Percentiles rank a stretch among this genome's conserved stretches.
These are phyloP conservation scores for Strix occidentalis DNA, from an alignment of 2,797 vertebrate species.

Conservation along the genomic window DNA sequence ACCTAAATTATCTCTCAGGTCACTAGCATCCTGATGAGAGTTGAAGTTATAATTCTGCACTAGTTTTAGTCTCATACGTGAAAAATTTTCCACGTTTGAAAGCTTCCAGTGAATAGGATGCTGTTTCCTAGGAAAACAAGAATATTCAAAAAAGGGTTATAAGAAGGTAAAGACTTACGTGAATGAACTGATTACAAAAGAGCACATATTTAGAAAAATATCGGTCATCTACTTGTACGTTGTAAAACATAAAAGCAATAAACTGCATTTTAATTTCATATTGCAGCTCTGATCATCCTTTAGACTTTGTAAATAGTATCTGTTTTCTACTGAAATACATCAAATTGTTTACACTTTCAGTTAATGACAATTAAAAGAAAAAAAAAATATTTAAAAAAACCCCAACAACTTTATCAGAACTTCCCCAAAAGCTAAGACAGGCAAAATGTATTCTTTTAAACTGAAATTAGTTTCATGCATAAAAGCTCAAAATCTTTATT, in stretches of 20 bases:
- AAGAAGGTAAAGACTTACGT: not conserved
- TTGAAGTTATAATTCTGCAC: conserved; percentile 91
- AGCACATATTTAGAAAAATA: not conserved
- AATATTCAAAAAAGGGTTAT: not conserved
- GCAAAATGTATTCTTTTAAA: not conserved
- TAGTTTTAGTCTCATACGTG: conserved; percentile 94
- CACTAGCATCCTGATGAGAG: conserved; percentile 90
- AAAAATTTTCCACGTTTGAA: conserved; percentile 95
- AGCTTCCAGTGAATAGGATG: conserved; percentile 87
- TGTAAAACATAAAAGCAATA: not conserved
- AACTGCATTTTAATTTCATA: not conserved
- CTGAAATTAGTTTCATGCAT: not conserved
- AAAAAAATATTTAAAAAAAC: no score
- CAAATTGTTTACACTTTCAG: not conserved
- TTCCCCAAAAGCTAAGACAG: not conserved
- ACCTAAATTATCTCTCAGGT: conserved; percentile 95
- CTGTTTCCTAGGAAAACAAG: conserved; percentile 78
- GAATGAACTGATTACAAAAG: not conserved
- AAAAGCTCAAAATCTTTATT: not conserved
- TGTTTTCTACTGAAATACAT: not conserved
- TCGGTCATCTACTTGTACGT: not conserved
- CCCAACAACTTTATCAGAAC: not conserved
- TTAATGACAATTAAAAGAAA: not conserved
- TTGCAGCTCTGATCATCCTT: not conserved
- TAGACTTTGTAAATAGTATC: not conserved